phyloP scores from a whole-genome alignment of 2,888 invertebrate species.

The Agrenia bidenticulata region DNA sequence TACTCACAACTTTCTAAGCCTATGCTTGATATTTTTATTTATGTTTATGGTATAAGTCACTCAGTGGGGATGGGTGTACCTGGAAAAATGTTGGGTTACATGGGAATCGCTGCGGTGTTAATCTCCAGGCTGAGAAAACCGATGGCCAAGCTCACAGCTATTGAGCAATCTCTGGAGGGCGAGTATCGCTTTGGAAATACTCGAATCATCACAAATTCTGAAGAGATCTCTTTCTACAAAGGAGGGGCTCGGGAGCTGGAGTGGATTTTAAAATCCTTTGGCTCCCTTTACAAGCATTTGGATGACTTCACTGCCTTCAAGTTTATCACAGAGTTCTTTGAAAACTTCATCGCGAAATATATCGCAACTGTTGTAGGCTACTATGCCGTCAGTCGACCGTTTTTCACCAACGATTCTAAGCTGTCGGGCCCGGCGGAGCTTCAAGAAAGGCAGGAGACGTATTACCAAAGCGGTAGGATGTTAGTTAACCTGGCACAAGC shows the following conservation, averaged over 20 bases:
- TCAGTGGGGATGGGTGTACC: slow-evolving; percentile 86
- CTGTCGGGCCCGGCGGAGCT: slow-evolving; percentile 6
- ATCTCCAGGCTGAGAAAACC: slow-evolving; percentile 85
- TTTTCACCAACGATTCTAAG: slow-evolving; percentile 66
- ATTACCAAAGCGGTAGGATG: slow-evolving; percentile 97
- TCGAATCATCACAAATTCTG: slow-evolving; percentile 92
- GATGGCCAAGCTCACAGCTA: slow-evolving; percentile 83
- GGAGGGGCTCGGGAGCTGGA: slow-evolving; percentile 75
- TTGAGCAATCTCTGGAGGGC: slow-evolving; percentile 96
- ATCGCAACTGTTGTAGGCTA: slow-evolving; percentile 95
- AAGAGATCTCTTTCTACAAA: slow-evolving; percentile 77
- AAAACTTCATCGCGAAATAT: slow-evolving; percentile 96
- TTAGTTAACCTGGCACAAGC: slow-evolving; percentile 94
- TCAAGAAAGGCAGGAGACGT: slow-evolving; percentile 63
- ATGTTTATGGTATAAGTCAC: slow-evolving; percentile 83
- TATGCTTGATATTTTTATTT: slow-evolving; percentile 88
- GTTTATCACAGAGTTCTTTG: slow-evolving; percentile 88
- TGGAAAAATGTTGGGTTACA: slow-evolving; percentile 79
- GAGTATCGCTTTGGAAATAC: slow-evolving; percentile 97
- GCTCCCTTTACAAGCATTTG: slow-evolving; percentile 68
- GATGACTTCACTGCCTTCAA: slow-evolving; percentile 85
- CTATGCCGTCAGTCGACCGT: slow-evolving; percentile 90
- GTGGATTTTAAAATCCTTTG: slow-evolving; percentile 83
- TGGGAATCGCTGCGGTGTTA: slow-evolving; percentile 80
- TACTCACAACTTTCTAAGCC: slow-evolving; percentile 98